Evolutionary conservation across 2,797 vertebrate genomes (phyloP).

Genomic region (Rhadinocentrus ornatus): DNA sequence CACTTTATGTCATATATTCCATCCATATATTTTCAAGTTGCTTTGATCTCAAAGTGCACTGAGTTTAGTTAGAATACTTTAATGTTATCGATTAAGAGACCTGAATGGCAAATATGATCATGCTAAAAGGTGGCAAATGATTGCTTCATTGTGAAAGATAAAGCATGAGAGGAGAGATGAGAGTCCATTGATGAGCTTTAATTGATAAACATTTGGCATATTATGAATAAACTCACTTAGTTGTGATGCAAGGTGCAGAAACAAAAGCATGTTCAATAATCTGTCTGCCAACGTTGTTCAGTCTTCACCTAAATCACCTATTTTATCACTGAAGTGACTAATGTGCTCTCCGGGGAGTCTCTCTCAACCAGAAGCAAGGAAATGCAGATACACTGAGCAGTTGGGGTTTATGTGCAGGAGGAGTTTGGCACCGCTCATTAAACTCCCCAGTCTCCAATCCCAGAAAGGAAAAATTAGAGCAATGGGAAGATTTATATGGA

Average conservation of each 20-base stretch:
- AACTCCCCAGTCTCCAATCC: constrained; percentile 31
- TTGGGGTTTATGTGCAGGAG: constrained; percentile 29
- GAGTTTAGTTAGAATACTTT: constrained; percentile 39
- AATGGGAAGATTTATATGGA: constrained; percentile 46
- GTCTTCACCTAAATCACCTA: constrained; percentile 57
- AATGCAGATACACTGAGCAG: constrained; percentile 39
- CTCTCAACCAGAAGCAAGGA: constrained; percentile 47
- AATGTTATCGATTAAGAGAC: constrained; percentile 37
- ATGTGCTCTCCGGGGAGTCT: constrained; percentile 62
- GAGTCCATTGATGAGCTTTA: constrained; percentile 3
- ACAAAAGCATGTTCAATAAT: constrained; percentile 44
- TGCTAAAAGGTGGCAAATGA: constrained; percentile 5
- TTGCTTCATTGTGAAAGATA: constrained; percentile 29
- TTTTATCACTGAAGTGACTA: constrained; percentile 68
- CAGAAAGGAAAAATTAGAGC: constrained; percentile 47
- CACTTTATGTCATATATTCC: not conserved
- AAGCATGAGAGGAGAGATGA: constrained; percentile 8
- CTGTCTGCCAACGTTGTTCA: constrained; percentile 50
- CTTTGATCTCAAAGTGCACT: constrained; percentile 9
- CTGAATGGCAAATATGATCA: constrained; percentile 22
- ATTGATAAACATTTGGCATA: constrained; percentile 27
- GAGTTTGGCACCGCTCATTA: constrained; percentile 38
- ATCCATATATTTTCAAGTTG: not conserved
- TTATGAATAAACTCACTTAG: constrained; percentile 22
- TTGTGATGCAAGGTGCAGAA: constrained; percentile 23